Conservation (phyloP, 2,888 invertebrate species). For the Ormia ochracea region DNA sequence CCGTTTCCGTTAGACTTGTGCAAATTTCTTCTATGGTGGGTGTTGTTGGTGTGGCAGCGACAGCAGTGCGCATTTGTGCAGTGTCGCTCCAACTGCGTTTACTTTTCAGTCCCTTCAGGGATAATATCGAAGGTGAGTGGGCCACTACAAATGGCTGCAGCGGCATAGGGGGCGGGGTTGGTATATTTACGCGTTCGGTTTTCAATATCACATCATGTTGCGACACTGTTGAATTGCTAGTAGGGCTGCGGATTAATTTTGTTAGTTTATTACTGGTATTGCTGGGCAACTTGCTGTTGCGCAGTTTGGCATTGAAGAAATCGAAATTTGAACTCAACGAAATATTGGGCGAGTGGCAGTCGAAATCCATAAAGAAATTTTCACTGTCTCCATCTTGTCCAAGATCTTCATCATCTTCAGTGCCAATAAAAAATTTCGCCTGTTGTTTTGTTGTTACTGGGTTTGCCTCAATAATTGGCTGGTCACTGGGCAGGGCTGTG, state of each 20-base stretch:
- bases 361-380: not conserved
- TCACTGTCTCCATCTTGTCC: not conserved
- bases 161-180: constrained; percentile 70
- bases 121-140: constrained; percentile 59
- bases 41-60: constrained; percentile 21
- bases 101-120: constrained; percentile 33
- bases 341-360: constrained; percentile 25
- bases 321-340: constrained; percentile 37
- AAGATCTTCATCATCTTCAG: constrained; percentile 55
- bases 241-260: constrained; percentile 43
- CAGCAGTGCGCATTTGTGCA: not conserved
- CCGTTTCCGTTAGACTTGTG: constrained; percentile 55
- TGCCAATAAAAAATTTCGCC: constrained; percentile 72
- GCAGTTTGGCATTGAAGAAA: constrained; percentile 35
- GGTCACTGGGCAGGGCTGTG: constrained; percentile 71
- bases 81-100: constrained; percentile 29
- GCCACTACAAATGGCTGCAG: constrained; percentile 65
- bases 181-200: constrained; percentile 67
- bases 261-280: constrained; percentile 52
- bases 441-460: not conserved
- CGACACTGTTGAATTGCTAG: constrained; percentile 22
- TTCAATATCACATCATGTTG: constrained; percentile 21
- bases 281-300: constrained; percentile 37
- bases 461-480: constrained; percentile 63
- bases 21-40: constrained; percentile 39